A percentile compares a stretch with the other conserved stretches of the same genome.
Conservation (phyloP, 2,888 invertebrate species). For the Eubasilissa splendida region DNA sequence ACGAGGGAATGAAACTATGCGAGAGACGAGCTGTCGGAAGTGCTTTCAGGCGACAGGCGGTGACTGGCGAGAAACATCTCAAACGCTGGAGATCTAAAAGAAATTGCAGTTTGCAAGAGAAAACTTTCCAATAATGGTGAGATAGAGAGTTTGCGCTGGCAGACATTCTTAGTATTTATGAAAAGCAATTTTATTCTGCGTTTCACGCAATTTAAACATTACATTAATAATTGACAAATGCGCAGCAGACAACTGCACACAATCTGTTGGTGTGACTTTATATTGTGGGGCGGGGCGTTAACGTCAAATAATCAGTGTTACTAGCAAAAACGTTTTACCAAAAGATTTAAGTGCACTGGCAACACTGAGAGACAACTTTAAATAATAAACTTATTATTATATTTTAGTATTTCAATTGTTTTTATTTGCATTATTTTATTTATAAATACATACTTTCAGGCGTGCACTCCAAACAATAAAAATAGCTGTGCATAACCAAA, state of each 20-base stretch:
- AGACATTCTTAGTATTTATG: background rate
- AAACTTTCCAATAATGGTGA: constrained; percentile 15
- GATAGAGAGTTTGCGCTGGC: constrained; percentile 8
- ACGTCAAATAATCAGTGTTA: too few relatives aligned
- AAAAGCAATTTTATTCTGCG: background rate
- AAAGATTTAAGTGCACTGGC: too few relatives aligned
- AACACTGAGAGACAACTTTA: too few relatives aligned
- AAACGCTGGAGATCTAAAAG: background rate
- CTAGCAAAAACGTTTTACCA: too few relatives aligned
- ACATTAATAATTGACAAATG: too few relatives aligned
- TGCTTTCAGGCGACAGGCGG: constrained; percentile 15
- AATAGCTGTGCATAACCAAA: too few relatives aligned
- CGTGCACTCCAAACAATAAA: too few relatives aligned
- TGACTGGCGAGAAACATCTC: background rate
- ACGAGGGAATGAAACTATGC: background rate
- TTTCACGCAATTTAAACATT: too few relatives aligned
- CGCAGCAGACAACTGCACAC: background rate
- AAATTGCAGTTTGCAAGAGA: constrained; percentile 1
- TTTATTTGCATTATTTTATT: too few relatives aligned
- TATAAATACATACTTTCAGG: too few relatives aligned
- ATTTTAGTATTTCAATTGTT: too few relatives aligned
- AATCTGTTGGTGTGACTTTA: background rate
- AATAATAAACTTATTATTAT: too few relatives aligned
- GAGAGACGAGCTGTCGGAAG: background rate
- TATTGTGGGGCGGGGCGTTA: background rate